Evolutionary conservation across 2,113 vertebrate genomes (phyloP).

Genomic region (Phrynocephalus versicolor): DNA sequence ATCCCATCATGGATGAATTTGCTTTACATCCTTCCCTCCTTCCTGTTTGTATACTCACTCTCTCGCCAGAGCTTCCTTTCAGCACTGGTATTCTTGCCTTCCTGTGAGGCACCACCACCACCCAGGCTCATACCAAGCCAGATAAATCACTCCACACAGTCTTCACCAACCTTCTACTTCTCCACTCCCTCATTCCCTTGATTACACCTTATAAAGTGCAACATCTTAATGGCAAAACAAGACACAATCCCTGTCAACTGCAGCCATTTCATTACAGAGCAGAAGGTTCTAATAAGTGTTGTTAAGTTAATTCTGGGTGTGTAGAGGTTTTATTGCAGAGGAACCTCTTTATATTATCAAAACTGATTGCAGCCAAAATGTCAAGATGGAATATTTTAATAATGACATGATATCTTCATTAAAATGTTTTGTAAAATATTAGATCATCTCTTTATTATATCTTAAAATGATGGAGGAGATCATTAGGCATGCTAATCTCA

Average conservation of each 20-base stretch:
- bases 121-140: neutral
- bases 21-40: neutral
- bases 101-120: neutral
- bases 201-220: neutral
- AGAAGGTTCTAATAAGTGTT: neutral
- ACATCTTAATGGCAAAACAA: neutral
- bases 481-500: no score
- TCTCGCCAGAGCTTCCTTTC: neutral
- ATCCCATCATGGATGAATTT: neutral
- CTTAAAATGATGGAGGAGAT: neutral
- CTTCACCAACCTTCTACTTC: neutral
- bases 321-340: neutral
- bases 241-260: neutral
- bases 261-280: neutral
- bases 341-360: neutral
- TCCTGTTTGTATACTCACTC: neutral
- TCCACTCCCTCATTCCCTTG: neutral
- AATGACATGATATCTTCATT: neutral
- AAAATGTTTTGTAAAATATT: neutral
- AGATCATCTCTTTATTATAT: neutral
- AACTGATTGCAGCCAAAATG: neutral
- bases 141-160: neutral
- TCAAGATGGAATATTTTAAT: neutral
- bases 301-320: neutral
- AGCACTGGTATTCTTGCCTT: neutral